Evolutionary conservation across 2,797 vertebrate species (phyloP), one percentile per base, ranked within the genome.

Genomic region (Propithecus deckenii): DNA sequence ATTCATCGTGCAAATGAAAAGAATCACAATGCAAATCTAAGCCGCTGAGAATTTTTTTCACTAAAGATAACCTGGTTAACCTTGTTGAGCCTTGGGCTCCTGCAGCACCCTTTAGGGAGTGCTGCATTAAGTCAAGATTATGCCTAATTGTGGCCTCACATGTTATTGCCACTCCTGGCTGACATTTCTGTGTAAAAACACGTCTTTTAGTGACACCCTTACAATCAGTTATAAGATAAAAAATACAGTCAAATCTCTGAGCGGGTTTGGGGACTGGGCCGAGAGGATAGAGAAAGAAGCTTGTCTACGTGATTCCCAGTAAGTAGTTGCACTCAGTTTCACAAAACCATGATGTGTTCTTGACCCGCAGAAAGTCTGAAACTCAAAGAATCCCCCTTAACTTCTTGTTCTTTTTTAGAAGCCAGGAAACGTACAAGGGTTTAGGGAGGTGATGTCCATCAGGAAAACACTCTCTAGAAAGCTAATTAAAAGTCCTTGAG

Each of bases 401-500:
- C 50, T 80, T 92, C 71, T 91, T 91, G 43, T 65, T 88, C 80
- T 32, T 38, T 96, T 88, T 87, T 67, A 61, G 91, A 96, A 94
- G 86, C 41, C 95, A 98, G 94, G 91, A 95, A 95, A 83, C 80
- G 69, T 87, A 74, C 14, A 86, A 69, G 87, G 80, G 69, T 95
- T 93, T 83, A 46, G 86, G 83, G 95, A 96, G 61, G 89, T 48
- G n/a, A n/a, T 86, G 84, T 95, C 74, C 80, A 14, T 95, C 91
- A 95, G 81, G 87, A 96, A 94, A 96, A 93, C 83, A 63, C 94
- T 96, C 61, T 86, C 61, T 89, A 72, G 87, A 94, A 98, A 97
- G 94, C 94, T 98, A 96, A 97, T 97, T 97, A 96, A 98, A 97
- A 94, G 79, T 75, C 95, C 57, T 87, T 48, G 83, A 89, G 59